Evolutionary conservation across 2,888 invertebrate genomes (phyloP), one percentile per base, ranked within the genome.

Genomic region (Entomobrya multifasciata): DNA sequence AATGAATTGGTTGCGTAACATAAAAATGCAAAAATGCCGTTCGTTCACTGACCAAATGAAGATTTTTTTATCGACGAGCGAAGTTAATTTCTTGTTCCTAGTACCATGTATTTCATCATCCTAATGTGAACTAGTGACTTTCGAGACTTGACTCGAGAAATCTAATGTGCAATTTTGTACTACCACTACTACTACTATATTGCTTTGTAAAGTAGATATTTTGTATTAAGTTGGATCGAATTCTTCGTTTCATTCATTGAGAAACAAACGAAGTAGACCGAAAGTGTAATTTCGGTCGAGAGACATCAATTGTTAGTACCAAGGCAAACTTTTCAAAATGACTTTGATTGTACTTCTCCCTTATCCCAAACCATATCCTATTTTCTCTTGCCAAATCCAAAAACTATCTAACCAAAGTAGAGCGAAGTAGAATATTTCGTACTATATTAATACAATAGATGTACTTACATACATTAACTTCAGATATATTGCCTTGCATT

Each of bases 301-400:
- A 62, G n/a, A 27, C 62, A 27, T 62, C 62, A 62, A 62, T 30
- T 62, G 62, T 62, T 62, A 62, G 62, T 25, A 57, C 25, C 25
- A 25, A 57, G 25, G 25, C 62, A 62, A 30, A 30, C 62, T 62
- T 62, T 5, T 30, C 62, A 5, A 6, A 15, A 20, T 13, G 15
- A 30, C n/a, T 62, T n/a, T 20, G n/a, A 55, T 55, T 17, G 55
- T 55, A 55, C n/a, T 17, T 30, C 4, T 62, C 2, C n/a, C 30
- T 62, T 27, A 27, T n/a, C 62, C 15, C 30, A n/a, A 30, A 62
- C 1, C 30, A 30, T 10, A 22, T n/a, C 62, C 30, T 30, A 62
- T 62, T 62, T 62, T 62, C n/a, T 57, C 30, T 2, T 62, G 62
- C 62, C 62, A 62, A 62, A 30, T 62, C 62, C 30, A 62, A 25